Evolutionary conservation across 2,888 invertebrate genomes (phyloP).

Genomic region (Poecilobothrus nobilitatus): DNA sequence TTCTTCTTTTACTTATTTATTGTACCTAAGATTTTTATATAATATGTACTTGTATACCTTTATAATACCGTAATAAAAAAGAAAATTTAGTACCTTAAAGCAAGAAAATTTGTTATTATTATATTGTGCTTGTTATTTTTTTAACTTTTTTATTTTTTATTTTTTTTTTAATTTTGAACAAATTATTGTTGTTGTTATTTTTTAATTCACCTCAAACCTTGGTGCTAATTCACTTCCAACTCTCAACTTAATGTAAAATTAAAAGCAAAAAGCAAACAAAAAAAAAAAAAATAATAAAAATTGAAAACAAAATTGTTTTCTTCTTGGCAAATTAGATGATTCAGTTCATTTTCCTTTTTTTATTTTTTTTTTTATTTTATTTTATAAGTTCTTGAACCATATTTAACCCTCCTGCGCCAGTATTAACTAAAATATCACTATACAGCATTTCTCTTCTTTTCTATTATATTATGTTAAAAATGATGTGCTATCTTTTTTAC

Average conservation of each 20-base stretch:
- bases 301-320: neutral
- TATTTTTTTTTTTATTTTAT: neutral
- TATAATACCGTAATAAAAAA: constrained; percentile 17
- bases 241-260: neutral
- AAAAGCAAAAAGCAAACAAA: too few relatives aligned
- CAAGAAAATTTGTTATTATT: neutral
- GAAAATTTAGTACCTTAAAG: constrained; percentile 9
- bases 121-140: neutral
- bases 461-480: too few relatives aligned
- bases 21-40: too few relatives aligned
- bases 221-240: neutral
- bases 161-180: too few relatives aligned
- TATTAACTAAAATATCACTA: neutral
- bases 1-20: too few relatives aligned
- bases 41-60: neutral
- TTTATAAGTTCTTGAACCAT: neutral
- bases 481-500: too few relatives aligned
- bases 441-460: too few relatives aligned
- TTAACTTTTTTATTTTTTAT: too few relatives aligned
- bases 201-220: neutral
- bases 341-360: neutral
- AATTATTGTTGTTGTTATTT: too few relatives aligned
- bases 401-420: neutral
- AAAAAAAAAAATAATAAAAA: neutral
- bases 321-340: constrained; percentile 5